Evolutionary conservation across 2,888 invertebrate genomes (phyloP).

Genomic region (Eupithecia insigniata): DNA sequence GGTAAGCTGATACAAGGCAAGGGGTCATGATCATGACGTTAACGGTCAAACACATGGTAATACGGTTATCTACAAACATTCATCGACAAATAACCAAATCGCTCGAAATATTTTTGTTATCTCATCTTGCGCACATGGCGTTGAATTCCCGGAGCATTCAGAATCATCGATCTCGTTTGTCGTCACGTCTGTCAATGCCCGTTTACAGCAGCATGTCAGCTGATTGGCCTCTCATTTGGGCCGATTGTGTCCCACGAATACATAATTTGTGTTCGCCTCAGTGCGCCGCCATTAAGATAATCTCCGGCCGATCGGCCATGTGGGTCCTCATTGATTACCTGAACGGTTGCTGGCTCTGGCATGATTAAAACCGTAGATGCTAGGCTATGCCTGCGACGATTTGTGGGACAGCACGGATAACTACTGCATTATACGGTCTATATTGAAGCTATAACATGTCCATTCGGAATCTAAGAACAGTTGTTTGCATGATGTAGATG

Average conservation of each 20-base stretch:
- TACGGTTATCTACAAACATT: slow-evolving; percentile 3
- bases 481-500: too few relatives aligned
- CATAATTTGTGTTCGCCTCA: slow-evolving; percentile 72
- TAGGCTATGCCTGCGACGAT: slow-evolving; percentile 16
- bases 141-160: slow-evolving; percentile 45
- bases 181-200: slow-evolving; percentile 67
- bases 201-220: slow-evolving; percentile 63
- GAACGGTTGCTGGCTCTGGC: slow-evolving; percentile 34
- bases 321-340: slow-evolving; percentile 65
- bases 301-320: slow-evolving; percentile 60
- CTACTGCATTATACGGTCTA: slow-evolving; percentile 4
- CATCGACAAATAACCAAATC: slow-evolving; percentile 8
- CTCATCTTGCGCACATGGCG: slow-evolving; percentile 21
- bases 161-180: slow-evolving; percentile 68
- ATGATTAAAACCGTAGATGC: slow-evolving; percentile 42
- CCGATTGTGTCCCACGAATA: slow-evolving; percentile 78
- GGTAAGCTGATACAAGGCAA: slow-evolving; percentile 18
- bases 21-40: background rate
- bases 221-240: slow-evolving; percentile 82
- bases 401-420: slow-evolving; percentile 9
- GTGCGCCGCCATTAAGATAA: slow-evolving; percentile 76
- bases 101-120: slow-evolving; percentile 18
- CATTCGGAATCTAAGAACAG: background rate
- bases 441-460: background rate
- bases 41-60: background rate